Evolutionary conservation across 2,797 vertebrate species (phyloP).

Genomic region (Lacerta bilineata): DNA sequence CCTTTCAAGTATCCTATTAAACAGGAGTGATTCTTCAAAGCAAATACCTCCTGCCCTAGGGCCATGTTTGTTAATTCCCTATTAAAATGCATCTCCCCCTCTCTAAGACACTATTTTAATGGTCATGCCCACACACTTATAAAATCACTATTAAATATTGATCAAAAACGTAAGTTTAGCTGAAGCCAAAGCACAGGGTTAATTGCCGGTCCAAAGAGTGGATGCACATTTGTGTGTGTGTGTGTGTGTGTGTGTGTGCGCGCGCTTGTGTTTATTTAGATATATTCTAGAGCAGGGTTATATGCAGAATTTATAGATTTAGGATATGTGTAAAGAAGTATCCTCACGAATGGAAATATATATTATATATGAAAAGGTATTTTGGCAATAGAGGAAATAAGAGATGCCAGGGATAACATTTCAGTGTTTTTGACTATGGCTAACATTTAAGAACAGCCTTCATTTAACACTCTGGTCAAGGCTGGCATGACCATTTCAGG

Average conservation of each 20-base stretch:
- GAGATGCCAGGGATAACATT: background rate
- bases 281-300: constrained; percentile 39
- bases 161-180: constrained; percentile 57
- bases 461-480: background rate
- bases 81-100: constrained; percentile 71
- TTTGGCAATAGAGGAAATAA: constrained; percentile 25
- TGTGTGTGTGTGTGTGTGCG: background rate
- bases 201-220: constrained; percentile 65
- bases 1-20: constrained; percentile 70
- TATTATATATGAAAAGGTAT: constrained; percentile 28
- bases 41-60: constrained; percentile 54
- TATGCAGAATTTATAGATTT: constrained; percentile 43
- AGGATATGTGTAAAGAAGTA: constrained; percentile 31
- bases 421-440: background rate
- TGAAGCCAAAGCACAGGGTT: constrained; percentile 54
- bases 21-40: constrained; percentile 64
- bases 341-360: constrained; percentile 38
- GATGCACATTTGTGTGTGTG: background rate
- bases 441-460: background rate
- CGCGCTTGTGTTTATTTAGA: constrained; percentile 44
- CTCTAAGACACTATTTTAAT: constrained; percentile 61
- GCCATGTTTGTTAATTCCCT: constrained; percentile 68
- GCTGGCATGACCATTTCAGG: background rate
- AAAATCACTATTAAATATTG: constrained; percentile 71
- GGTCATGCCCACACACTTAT: constrained; percentile 60